These are phyloP conservation scores for Alloscopus bannaensis DNA, from an alignment of 2,888 invertebrate species.

Conservation along the genomic window DNA sequence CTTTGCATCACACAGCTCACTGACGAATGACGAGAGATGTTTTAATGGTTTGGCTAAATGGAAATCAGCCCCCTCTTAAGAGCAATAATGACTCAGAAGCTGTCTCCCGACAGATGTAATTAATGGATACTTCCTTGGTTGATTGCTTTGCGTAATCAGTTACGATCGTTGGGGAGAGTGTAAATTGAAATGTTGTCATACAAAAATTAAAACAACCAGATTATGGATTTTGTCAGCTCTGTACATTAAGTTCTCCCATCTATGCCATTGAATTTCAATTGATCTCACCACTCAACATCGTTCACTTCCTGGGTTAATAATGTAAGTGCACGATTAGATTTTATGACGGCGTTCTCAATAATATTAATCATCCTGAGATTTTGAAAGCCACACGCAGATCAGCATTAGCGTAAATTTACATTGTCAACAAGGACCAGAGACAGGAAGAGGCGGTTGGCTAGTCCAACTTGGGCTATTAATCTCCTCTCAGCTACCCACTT, in stretches of 20 bases:
- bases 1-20: too few relatives aligned
- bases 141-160: conserved; percentile 65
- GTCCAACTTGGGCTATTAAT: too few relatives aligned
- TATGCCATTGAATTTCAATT: background rate
- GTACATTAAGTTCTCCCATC: too few relatives aligned
- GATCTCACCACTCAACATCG: background rate
- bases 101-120: conserved; percentile 52
- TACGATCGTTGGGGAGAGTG: conserved; percentile 37
- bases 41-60: conserved; percentile 42
- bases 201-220: too few relatives aligned
- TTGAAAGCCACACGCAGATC: background rate
- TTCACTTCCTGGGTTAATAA: background rate
- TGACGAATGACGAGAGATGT: conserved; percentile 9
- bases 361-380: background rate
- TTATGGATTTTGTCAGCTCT: too few relatives aligned
- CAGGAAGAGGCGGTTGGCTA: too few relatives aligned
- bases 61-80: conserved; percentile 33
- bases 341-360: too few relatives aligned
- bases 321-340: background rate
- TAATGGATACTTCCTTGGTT: conserved; percentile 67
- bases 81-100: conserved; percentile 43
- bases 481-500: too few relatives aligned
- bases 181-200: conserved; percentile 41
- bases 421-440: too few relatives aligned
- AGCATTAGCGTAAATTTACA: too few relatives aligned